Conservation (phyloP, 2,888 invertebrate species). For the Dryobota labecula region DNA sequence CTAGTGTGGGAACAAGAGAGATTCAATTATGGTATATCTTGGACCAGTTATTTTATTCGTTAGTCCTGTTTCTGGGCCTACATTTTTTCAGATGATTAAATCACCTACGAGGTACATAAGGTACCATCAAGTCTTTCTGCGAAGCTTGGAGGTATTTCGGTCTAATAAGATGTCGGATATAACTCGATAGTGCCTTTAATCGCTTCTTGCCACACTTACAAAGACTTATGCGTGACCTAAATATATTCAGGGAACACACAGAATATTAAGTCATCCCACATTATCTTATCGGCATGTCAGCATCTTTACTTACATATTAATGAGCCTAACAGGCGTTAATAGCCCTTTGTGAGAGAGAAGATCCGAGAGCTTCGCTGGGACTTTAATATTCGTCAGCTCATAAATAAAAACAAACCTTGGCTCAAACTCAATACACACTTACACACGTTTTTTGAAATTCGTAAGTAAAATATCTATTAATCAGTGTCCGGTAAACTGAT, state of each 20-base stretch:
- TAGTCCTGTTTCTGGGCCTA: not conserved
- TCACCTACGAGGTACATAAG: not conserved
- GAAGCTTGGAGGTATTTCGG: not conserved
- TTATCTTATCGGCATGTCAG: conserved; percentile 45
- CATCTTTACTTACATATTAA: conserved; percentile 48
- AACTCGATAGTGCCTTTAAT: not conserved
- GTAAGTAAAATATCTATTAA: conserved; percentile 45
- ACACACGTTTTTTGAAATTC: conserved; percentile 3
- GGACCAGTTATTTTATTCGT: not conserved
- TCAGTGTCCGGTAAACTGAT: conserved; percentile 46
- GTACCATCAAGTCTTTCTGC: not conserved
- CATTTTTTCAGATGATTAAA: too few species aligned
- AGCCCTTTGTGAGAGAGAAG: conserved; percentile 23
- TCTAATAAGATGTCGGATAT: not conserved
- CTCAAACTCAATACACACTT: not conserved
- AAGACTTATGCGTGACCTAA: conserved; percentile 33
- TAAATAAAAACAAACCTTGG: not conserved
- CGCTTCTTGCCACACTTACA: conserved; percentile 14
- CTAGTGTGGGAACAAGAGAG: conserved; percentile 44
- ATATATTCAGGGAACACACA: conserved; percentile 32
- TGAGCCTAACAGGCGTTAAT: conserved; percentile 43
- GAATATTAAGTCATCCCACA: conserved; percentile 37
- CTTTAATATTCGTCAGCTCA: not conserved
- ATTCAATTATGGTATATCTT: conserved; percentile 15
- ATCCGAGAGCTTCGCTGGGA: not conserved